phyloP scores from a whole-genome alignment of 2,797 vertebrate species.

The Phyllotis vaccarum region DNA sequence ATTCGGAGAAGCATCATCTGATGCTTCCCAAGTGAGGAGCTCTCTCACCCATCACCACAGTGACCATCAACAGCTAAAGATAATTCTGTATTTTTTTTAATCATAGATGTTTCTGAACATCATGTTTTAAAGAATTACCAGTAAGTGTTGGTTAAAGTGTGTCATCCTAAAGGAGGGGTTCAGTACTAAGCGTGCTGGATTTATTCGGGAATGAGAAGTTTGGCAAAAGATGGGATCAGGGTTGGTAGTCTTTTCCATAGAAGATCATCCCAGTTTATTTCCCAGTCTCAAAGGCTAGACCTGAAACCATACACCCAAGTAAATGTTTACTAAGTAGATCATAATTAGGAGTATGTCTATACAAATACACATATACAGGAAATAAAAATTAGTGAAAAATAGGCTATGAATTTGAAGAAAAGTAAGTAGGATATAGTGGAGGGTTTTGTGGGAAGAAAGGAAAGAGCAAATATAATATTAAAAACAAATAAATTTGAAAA shows the following conservation, averaged over 20 bases:
- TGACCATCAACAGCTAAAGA: neutral
- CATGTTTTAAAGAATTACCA: neutral
- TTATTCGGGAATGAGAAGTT: neutral
- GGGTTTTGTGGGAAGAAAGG: neutral
- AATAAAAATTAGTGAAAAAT: neutral
- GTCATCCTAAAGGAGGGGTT: neutral
- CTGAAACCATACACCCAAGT: neutral
- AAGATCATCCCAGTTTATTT: neutral
- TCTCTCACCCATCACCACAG: neutral
- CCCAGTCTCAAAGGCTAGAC: neutral
- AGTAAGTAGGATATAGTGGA: neutral
- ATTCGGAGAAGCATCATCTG: neutral
- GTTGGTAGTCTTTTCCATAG: neutral
- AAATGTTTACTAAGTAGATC: neutral
- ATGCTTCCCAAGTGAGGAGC: neutral
- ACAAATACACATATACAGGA: neutral
- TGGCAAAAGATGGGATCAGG: neutral
- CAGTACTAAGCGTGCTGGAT: neutral
- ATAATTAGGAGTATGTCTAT: neutral
- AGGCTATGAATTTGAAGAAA: neutral
- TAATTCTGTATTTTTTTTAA: neutral
- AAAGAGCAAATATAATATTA: neutral
- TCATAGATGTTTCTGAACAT: neutral
- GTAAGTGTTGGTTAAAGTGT: neutral
- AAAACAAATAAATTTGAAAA: neutral